Evolutionary conservation across 2,113 vertebrate genomes (phyloP), one percentile per base, ranked within the genome.

Genomic region (Callocephalon fimbriatum): DNA sequence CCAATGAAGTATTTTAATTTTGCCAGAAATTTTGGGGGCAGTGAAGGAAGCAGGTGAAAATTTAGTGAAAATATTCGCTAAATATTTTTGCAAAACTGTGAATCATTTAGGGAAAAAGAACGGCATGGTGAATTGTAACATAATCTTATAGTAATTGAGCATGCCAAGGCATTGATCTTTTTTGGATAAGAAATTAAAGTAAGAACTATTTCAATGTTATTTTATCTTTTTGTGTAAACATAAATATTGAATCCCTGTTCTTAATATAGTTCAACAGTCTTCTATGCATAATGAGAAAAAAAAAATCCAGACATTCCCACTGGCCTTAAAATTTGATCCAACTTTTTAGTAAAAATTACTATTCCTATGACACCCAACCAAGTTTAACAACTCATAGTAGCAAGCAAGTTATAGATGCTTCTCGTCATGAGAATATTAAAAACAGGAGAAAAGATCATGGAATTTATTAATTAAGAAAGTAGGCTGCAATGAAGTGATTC

Each of bases 301-400:
- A 83, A 78, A 71, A 85, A 65, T 35, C 74, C 90, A 56, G 73
- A 90, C 97, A 97, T 94, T 96, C 97, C 84, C 94, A 91, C 81
- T 95, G 84, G 81, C 93, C 93, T 95, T 96, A 96, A 95, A 95
- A 91, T 38, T 48, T 88, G 44, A 96, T 96, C 81, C 96, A 96
- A 95, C 74, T 53, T 98, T 76, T 97, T 90, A 95, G 96, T 45
- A 97, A 89, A 90, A 98, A 97, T 97, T 97, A 95, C 94, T 93
- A 45, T 66, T 95, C 96, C 93, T 95, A 78, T 61, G 82, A 96
- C 75, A 88, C 83, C 44, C 73, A 83, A 72, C 31, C 51, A 76
- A 56, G 61, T 87, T 96, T 92, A 97, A 97, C 92, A 96, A 94
- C 96, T 92, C 91, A 66, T 79, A 67, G 81, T 72, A 96, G 95